Evolutionary conservation across 92 coral and sea anemone species (phyloP).

Genomic region (Metridium senile): DNA sequence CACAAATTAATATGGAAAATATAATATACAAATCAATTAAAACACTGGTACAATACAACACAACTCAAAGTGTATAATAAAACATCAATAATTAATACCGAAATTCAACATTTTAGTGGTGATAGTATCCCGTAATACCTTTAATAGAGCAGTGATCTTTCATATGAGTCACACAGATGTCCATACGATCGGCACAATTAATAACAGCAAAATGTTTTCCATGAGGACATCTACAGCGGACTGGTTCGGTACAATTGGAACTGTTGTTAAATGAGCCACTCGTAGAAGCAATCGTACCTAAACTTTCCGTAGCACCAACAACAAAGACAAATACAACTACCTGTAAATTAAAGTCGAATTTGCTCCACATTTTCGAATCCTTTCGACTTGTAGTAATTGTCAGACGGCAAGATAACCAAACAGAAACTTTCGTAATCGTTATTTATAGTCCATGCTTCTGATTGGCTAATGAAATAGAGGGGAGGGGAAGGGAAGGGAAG

Average conservation of each 20-base stretch:
- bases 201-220: not conserved
- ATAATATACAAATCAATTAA: too few relatives aligned
- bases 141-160: not conserved
- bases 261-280: not conserved
- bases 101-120: too few relatives aligned
- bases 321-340: not conserved
- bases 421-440: not conserved
- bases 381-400: not conserved
- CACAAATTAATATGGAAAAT: too few relatives aligned
- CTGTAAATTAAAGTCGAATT: not conserved
- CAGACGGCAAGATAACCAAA: not conserved
- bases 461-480: not conserved
- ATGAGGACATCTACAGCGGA: not conserved
- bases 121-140: too few relatives aligned
- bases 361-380: not conserved
- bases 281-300: not conserved
- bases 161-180: not conserved
- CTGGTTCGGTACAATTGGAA: not conserved
- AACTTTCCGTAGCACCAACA: not conserved
- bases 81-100: too few relatives aligned
- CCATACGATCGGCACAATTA: not conserved
- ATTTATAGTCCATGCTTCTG: not conserved
- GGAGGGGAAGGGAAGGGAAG: not conserved
- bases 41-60: too few relatives aligned
- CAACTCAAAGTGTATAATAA: too few relatives aligned